Percentiles rank a stretch among this genome's conserved stretches.
Conservation (phyloP, 2,888 invertebrate genomes). For the Nomada fucata region DNA sequence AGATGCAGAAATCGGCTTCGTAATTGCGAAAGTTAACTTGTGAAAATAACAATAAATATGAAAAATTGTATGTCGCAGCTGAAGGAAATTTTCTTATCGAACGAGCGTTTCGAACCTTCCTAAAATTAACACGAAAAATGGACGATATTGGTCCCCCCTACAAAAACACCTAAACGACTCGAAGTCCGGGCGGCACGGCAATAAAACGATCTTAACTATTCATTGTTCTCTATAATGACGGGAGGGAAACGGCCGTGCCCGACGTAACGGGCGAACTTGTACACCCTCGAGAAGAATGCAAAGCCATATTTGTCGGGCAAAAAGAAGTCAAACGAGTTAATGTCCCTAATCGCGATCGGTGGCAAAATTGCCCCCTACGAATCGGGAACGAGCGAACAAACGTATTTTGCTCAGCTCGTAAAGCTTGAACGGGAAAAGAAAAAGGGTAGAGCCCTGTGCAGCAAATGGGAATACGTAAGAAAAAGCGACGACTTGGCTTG, state of each 20-base stretch:
- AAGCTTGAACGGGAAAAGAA: conserved; percentile 36
- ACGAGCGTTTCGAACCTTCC: no score
- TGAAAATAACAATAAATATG: no score
- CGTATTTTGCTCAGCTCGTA: conserved; percentile 61
- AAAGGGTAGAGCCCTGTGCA: conserved; percentile 4
- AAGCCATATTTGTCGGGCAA: conserved; percentile 17
- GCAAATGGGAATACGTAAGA: conserved; percentile 34
- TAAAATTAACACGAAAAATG: background rate
- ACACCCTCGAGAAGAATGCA: conserved; percentile 40
- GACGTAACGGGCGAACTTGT: conserved; percentile 32
- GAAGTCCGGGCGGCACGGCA: conserved; percentile 4
- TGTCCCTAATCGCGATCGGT: conserved; percentile 71
- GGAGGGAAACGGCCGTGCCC: conserved; percentile 44
- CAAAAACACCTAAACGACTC: conserved; percentile 15
- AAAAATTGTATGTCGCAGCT: no score
- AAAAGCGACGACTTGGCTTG: conserved; percentile 15
- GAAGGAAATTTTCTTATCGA: no score
- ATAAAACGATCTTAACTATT: conserved; percentile 67
- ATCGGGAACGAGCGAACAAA: conserved; percentile 57
- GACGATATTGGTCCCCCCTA: background rate
- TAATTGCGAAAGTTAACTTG: no score
- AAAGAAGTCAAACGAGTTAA: conserved; percentile 62
- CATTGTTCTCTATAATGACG: conserved; percentile 63
- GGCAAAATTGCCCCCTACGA: conserved; percentile 70
- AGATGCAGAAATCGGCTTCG: no score